phyloP scores from a whole-genome alignment of 2,888 invertebrate genomes.

The Apamea sordens region DNA sequence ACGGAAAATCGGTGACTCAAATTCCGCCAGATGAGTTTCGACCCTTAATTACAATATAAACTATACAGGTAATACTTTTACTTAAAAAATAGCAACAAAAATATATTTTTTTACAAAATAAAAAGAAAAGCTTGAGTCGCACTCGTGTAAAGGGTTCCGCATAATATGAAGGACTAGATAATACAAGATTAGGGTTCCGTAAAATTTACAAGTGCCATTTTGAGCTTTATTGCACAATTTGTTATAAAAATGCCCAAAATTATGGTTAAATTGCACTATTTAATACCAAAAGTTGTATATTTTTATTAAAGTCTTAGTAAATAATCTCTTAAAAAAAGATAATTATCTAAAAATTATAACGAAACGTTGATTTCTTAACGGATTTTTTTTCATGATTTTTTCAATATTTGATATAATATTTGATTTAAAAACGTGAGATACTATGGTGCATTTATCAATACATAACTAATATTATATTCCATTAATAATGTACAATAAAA shows the following conservation, averaged over 20 bases:
- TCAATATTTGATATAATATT: slow-evolving; percentile 8
- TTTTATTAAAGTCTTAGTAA: slow-evolving; percentile 3
- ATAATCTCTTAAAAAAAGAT: slow-evolving; percentile 25
- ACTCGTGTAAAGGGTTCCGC: slow-evolving; percentile 17
- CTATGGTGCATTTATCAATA: slow-evolving; percentile 4
- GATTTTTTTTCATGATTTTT: slow-evolving; percentile 1
- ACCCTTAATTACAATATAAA: background rate
- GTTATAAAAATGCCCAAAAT: slow-evolving; percentile 10
- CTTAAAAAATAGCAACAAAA: slow-evolving; percentile 49
- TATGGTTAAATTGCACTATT: background rate
- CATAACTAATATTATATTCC: background rate
- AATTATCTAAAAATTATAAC: slow-evolving; percentile 8
- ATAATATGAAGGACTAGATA: slow-evolving; percentile 47
- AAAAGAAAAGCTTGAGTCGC: slow-evolving; percentile 21
- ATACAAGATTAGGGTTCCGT: slow-evolving; percentile 25
- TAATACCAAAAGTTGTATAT: slow-evolving; percentile 18
- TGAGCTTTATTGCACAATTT: slow-evolving; percentile 28
- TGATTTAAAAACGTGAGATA: slow-evolving; percentile 11
- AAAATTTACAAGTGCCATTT: background rate
- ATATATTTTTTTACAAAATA: slow-evolving; percentile 10
- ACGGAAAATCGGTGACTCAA: background rate
- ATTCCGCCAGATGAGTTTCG: background rate
- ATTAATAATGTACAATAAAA: background rate
- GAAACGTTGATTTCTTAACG: background rate
- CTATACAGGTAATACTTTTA: slow-evolving; percentile 48